Evolutionary conservation across 1,140 invertebrate species (phyloP), one percentile per base, ranked within the genome.

Genomic region (Micrasema longulum): DNA sequence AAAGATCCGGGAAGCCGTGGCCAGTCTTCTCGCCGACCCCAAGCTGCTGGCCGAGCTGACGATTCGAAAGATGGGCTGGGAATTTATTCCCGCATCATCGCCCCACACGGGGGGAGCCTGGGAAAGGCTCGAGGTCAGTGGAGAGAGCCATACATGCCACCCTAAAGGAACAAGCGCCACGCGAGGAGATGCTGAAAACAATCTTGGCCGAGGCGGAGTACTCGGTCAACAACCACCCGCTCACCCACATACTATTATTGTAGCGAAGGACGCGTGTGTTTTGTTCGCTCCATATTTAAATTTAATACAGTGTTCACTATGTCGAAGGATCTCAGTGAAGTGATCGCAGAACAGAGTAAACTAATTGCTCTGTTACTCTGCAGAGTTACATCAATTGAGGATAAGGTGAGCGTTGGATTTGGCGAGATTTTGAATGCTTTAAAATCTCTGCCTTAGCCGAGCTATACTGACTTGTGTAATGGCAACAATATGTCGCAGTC

Each of bases 101-200:
- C 79, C 81, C 0, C 79, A 84, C 67, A 80, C 82, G 76, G 81
- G 80, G 2, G 82, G 82, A 1, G 76, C 77, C 0, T 85, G 83
- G 82, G 82, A 85, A 53, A 67, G 80, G 1, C 62, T 80, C 2
- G 78, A 84, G 80, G 1, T 76, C 75, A 1, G 78, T 81, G 0
- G 82, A 84, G 63, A 74, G 72, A 2, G 76, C 79, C 1, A 62
- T 84, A 0, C 18, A 71, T 0, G 41, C 69, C 0, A 72, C 69
- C 0, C 45, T 79, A 6, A 48, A 72, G 0, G 75, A 76, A 7
- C 41, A 76, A 12, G 22, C 48, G 3, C 76, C 77, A 0, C 50
- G 22, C 12, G 77, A 79, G 66, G 77, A 79, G 53, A 68, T 72
- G 0, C 64, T 80, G 0, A 0, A 1, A 1, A 80, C 78, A 0